phyloP scores from a whole-genome alignment of 2,888 invertebrate genomes.

The Bombylius major region DNA sequence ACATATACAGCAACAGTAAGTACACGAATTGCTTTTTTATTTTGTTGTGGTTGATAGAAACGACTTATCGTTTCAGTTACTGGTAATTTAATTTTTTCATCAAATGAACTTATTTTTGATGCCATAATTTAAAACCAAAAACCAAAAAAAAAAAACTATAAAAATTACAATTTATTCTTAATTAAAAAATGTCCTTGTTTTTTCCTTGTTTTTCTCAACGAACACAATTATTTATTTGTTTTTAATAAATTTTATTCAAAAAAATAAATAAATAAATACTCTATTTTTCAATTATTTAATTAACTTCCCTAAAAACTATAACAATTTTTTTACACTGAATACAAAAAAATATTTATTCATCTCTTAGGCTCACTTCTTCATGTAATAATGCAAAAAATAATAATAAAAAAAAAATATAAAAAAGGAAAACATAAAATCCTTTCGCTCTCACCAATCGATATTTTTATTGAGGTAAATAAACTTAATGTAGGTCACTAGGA shows the following conservation, averaged over 20 bases:
- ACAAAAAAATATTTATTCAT: no score
- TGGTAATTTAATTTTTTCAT: conserved; percentile 37
- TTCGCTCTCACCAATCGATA: conserved; percentile 13
- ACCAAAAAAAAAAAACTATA: not conserved
- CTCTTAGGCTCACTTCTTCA: no score
- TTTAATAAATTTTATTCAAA: not conserved
- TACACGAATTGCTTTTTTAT: conserved; percentile 78
- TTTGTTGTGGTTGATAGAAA: conserved; percentile 60
- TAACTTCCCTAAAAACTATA: no score
- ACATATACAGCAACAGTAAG: conserved; percentile 89
- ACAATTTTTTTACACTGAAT: no score
- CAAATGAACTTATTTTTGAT: conserved; percentile 34
- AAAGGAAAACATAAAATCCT: conserved; percentile 6
- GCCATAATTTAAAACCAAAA: conserved; percentile 21
- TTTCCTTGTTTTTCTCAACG: not conserved
- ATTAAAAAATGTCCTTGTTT: not conserved
- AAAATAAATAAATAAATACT: not conserved
- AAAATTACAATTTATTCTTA: not conserved
- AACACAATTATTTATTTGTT: not conserved
- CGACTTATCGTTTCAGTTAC: conserved; percentile 36
- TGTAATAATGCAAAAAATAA: no score
- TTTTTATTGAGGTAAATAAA: conserved; percentile 29
- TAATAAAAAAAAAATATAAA: no score
- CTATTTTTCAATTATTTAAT: not conserved
- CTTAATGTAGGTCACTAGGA: conserved; percentile 35